Conservation (phyloP, 2,797 vertebrate genomes). For the Eremophila alpestris region DNA sequence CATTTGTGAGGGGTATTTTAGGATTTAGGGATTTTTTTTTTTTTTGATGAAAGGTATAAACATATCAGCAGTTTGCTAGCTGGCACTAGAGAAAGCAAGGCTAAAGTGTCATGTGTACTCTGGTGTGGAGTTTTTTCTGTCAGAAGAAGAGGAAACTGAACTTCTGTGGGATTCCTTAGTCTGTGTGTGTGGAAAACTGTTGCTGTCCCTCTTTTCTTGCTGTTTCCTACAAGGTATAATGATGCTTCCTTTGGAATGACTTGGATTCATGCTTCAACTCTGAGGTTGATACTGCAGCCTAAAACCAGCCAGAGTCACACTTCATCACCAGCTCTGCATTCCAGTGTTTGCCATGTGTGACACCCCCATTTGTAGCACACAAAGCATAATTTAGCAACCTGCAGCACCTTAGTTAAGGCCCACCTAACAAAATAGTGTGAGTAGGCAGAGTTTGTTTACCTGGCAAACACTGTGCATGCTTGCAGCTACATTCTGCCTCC, state of each 20-base stretch:
- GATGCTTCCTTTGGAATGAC: background rate
- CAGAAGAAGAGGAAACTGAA: background rate
- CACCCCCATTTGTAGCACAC: background rate
- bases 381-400: background rate
- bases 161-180: background rate
- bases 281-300: background rate
- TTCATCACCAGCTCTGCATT: background rate
- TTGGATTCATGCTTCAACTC: accelerated
- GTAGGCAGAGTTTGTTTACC: background rate
- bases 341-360: background rate
- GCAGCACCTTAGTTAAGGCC: background rate
- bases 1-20: background rate
- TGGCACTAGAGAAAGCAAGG: background rate
- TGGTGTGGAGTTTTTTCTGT: accelerated
- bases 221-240: background rate
- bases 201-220: background rate
- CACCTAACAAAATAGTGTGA: background rate
- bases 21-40: background rate
- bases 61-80: background rate
- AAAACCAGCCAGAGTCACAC: background rate
- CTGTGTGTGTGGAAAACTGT: background rate
- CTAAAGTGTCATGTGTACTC: background rate
- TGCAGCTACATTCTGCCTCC: background rate
- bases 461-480: background rate
- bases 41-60: background rate